Percentiles rank a stretch among this genome's conserved stretches.
Conservation (phyloP, 2,888 invertebrate species). For the Diaphora mendica region DNA sequence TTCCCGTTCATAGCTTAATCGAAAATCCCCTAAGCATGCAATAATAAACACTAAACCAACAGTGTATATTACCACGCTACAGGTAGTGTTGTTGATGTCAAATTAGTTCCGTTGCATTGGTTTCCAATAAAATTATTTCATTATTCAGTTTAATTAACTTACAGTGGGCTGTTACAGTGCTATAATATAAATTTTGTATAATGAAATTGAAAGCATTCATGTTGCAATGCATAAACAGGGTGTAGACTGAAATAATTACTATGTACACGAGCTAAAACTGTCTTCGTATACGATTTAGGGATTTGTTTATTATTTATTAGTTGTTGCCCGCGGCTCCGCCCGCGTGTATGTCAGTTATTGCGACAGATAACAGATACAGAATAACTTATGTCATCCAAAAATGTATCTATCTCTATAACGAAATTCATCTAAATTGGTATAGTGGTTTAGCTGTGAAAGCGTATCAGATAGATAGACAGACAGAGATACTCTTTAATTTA, state of each 20-base stretch:
- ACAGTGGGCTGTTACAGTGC: slow-evolving; percentile 42
- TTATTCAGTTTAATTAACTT: slow-evolving; percentile 64
- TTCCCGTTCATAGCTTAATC: background rate
- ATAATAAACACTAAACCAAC: slow-evolving; percentile 12
- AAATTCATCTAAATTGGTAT: too few species aligned
- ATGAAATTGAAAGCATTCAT: slow-evolving; percentile 51
- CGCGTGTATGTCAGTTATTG: too few species aligned
- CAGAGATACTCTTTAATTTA: too few species aligned
- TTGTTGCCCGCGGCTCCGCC: too few species aligned
- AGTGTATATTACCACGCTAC: slow-evolving; percentile 23
- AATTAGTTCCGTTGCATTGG: slow-evolving; percentile 51
- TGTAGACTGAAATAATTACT: slow-evolving; percentile 40
- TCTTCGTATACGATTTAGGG: background rate
- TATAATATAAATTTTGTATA: slow-evolving; percentile 41
- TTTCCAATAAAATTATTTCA: slow-evolving; percentile 59
- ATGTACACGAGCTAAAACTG: slow-evolving; percentile 18
- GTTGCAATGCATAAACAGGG: slow-evolving; percentile 29
- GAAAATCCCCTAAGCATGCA: background rate
- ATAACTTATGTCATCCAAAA: too few species aligned
- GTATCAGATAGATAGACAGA: too few species aligned
- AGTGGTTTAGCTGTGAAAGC: too few species aligned
- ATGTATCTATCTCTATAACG: too few species aligned
- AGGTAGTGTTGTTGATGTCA: slow-evolving; percentile 33
- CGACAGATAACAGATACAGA: too few species aligned
- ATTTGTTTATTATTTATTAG: background rate